These are phyloP conservation scores for Hartigia nigra DNA, from an alignment of 2,888 invertebrate genomes.

Conservation along the genomic window DNA sequence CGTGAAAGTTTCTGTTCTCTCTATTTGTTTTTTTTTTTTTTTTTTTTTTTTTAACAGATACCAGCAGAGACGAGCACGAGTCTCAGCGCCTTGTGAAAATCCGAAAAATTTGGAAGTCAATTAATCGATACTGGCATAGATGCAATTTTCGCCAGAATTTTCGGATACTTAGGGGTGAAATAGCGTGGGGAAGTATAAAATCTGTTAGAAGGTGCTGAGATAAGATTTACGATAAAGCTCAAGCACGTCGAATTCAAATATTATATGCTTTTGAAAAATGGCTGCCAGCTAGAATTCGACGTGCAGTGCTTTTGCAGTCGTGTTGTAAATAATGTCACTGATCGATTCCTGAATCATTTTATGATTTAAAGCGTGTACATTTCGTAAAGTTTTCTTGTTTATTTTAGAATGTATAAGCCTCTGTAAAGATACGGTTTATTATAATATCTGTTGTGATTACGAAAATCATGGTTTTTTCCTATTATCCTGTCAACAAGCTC, in stretches of 20 bases:
- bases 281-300: neutral
- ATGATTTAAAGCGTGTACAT: constrained; percentile 56
- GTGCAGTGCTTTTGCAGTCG: constrained; percentile 38
- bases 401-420: constrained; percentile 59
- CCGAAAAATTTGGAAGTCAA: neutral
- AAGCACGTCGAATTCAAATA: neutral
- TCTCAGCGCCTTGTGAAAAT: neutral
- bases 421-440: constrained; percentile 61
- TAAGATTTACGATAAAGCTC: neutral
- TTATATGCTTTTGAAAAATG: neutral
- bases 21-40: neutral
- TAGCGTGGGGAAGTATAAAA: neutral
- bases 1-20: neutral
- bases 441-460: constrained; percentile 62
- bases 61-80: neutral
- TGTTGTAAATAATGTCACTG: constrained; percentile 55
- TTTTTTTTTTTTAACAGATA: neutral
- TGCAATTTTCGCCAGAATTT: neutral
- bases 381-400: constrained; percentile 57
- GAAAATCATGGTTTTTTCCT: constrained; percentile 10
- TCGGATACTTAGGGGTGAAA: neutral
- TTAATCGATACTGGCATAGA: neutral
- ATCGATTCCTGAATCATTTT: constrained; percentile 51
- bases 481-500: neutral
- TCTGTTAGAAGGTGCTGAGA: neutral